Base-by-base conservation (phyloP, 2,888 invertebrate species). In the Caenorhabditis angaria region DNA sequence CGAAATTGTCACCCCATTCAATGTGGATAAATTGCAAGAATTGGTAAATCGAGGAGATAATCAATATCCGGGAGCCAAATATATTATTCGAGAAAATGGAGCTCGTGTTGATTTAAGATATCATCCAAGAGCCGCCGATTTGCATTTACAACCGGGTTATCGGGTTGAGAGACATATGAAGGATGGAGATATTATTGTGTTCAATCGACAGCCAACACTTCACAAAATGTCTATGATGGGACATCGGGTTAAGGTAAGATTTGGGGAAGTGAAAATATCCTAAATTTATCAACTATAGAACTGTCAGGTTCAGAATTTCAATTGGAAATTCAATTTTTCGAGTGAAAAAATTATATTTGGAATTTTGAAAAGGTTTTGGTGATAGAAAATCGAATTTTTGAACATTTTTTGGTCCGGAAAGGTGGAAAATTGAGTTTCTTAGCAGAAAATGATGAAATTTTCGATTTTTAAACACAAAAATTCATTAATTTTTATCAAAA, bases 141-240 rank as follows among this genome's bases (percentile, higher is more conserved):
- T 97, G 68, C 96, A 97, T 91, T 90, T 97, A 75, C 95, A 97
- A 65, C 87, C 85, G 5, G 87, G 87, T 54, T 86, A 86, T 64
- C 78, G 89, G 88, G 96, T 99, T 0, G 99, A 99, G 88, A 90
- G 99, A 47, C 99, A 99, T 89, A 93, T 99, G 88, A 92, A 96
- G 75, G 97, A 99, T 88, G 97, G 96, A 71, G 99, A 99, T 90
- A 91, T 96, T 77, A 94, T 99, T 22, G 95, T 99, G 81, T 99
- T 99, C 91, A 99, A 99, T 90, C 93, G 99, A 78, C 99, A 99
- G 88, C 99, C 99, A 0, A 99, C 99, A 1, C 91, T 99, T 5
- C 99, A 99, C 90, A 99, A 99, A 90, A 99, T 99, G 99, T 94
- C 94, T 92, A 99, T 99, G 99, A 99, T 99, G 99, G 97, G 99